Conservation (phyloP, 2,113 vertebrate species). For the Mus spicilegus region DNA sequence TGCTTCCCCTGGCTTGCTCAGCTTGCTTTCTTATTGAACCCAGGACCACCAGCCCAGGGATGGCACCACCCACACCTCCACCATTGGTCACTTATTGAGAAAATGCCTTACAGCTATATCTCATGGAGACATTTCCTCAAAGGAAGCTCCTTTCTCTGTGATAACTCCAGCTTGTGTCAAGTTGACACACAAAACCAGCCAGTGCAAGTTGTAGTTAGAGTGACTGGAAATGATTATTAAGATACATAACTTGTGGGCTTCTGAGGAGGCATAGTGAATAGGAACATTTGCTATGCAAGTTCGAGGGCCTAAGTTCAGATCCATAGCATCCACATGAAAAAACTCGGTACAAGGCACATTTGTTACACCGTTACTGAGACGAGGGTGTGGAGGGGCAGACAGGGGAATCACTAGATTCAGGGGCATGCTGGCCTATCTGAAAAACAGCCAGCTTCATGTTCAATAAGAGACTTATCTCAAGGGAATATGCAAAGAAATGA, state of each 20-base stretch:
- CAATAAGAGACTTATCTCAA: neutral
- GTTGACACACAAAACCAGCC: too few species aligned
- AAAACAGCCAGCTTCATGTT: neutral
- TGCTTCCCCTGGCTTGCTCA: too few species aligned
- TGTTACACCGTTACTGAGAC: neutral
- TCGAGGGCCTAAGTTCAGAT: neutral
- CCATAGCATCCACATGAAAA: neutral
- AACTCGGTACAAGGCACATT: accelerated
- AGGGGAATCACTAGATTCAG: too few species aligned
- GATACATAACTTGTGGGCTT: neutral
- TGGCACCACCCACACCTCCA: too few species aligned
- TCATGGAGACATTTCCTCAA: too few species aligned
- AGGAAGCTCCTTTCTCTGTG: too few species aligned
- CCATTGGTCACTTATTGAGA: too few species aligned
- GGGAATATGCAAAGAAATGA: neutral
- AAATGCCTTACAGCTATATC: too few species aligned
- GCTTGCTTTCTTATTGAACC: too few species aligned
- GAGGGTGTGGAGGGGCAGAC: neutral
- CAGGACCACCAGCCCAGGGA: too few species aligned
- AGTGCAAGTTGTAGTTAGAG: neutral
- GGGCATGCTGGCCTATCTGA: neutral
- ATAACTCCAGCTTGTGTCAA: too few species aligned
- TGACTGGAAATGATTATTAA: neutral
- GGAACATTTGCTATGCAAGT: neutral
- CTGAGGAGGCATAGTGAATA: accelerated